Evolutionary conservation across 2,888 invertebrate genomes (phyloP).

Genomic region (Therioaphis trifolii): DNA sequence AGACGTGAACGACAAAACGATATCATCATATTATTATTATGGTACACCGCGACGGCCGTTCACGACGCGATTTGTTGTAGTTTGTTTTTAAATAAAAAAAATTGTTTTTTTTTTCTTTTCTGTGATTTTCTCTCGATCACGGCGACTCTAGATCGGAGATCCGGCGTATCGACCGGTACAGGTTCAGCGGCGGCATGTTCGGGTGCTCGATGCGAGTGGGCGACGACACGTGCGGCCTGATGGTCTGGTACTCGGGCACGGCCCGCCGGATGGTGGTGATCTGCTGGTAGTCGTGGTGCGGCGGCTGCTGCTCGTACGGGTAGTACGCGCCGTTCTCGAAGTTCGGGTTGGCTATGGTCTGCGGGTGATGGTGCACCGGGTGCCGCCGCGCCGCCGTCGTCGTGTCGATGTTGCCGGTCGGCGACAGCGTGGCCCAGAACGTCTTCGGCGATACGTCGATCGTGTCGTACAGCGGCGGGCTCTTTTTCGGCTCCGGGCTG

Average conservation of each 20-base stretch:
- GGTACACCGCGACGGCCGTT: background rate
- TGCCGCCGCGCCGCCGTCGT: slow-evolving; percentile 68
- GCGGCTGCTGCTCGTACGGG: slow-evolving; percentile 71
- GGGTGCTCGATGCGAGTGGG: slow-evolving; percentile 86
- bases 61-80: background rate
- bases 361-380: slow-evolving; percentile 68
- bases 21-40: too few species aligned
- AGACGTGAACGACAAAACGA: too few species aligned
- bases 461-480: slow-evolving; percentile 54
- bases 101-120: too few species aligned
- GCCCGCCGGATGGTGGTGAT: slow-evolving; percentile 71
- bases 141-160: slow-evolving; percentile 65
- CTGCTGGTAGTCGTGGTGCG: slow-evolving; percentile 67
- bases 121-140: background rate
- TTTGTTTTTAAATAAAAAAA: too few species aligned
- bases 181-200: slow-evolving; percentile 82
- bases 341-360: slow-evolving; percentile 63
- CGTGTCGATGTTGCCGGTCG: slow-evolving; percentile 72
- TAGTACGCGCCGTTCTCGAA: slow-evolving; percentile 83
- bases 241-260: slow-evolving; percentile 61
- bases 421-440: slow-evolving; percentile 87
- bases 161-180: slow-evolving; percentile 69
- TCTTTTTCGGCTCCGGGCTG: slow-evolving; percentile 57
- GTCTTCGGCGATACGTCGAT: slow-evolving; percentile 67
- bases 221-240: slow-evolving; percentile 79